Evolutionary conservation across 2,888 invertebrate species (phyloP), one percentile per base, ranked within the genome.

Genomic region (Tricholauxania praeusta): DNA sequence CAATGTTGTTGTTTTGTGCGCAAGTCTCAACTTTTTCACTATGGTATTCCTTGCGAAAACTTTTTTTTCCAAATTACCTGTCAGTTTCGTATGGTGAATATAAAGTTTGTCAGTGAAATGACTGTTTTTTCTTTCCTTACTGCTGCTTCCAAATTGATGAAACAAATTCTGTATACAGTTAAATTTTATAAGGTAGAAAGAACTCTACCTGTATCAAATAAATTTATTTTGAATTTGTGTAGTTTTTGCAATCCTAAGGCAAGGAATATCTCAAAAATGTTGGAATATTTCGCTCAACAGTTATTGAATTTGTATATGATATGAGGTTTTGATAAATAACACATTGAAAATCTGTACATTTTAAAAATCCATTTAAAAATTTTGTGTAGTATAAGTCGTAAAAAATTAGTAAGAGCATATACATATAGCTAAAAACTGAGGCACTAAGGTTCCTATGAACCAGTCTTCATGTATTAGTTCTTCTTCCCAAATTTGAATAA

Each of bases 1-100:
- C 57, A 52, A 47, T 52, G 28, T 62, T 52, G 19, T 53, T 62
- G 51, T 51, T 69, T 70, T 70, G 8, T 72, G 72, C 74, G 74
- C 74, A 74, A 72, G 74, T 62, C 74, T 22, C 57, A 17, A 14
- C 28, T 66, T 55, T 66, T 55, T 66, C 49, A 28, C 32, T 66
- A 57, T 70, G 69, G 32, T 57, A 62, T 49, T 64, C 52, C 53
- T 70, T 55, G n/a, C 60, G 28, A 28, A 28, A 28, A 2, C 28
- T 28, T 28, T 28, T 28, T 28, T 28, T 28, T 59, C 62, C 22
- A 10, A 39, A 39, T 39, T 57, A 14, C 10, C 53, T 53, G 52
- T 67, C 47, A 65, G 22, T 66, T 17, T 15, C 51, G 59, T 60
- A 32, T 60, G 59, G 59, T 60, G 59, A 60, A 15, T 60, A 22